Evolutionary conservation across 2,797 vertebrate species (phyloP).

Genomic region (Onychomys arenicola): DNA sequence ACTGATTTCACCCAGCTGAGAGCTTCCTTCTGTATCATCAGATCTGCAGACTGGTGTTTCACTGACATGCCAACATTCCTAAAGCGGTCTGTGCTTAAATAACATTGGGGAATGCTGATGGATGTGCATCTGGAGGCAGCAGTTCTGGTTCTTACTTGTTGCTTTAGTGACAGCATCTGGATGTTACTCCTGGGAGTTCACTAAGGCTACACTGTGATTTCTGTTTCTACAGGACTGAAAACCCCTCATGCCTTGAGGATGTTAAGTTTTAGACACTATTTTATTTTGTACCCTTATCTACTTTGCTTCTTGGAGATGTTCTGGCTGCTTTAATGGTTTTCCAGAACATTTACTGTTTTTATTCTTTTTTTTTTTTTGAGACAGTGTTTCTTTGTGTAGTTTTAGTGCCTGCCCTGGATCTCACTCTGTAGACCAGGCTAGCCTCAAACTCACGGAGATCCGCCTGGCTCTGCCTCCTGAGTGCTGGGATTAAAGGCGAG

Average conservation of each 20-base stretch:
- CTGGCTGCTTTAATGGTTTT: neutral
- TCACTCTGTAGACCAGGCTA: no score
- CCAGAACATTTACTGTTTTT: neutral
- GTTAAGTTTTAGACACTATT: neutral
- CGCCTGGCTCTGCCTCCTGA: no score
- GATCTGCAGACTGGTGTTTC: neutral
- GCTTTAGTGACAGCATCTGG: neutral
- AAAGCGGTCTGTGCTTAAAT: neutral
- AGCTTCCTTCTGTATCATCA: neutral
- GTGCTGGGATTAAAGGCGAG: no score
- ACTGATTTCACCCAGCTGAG: neutral
- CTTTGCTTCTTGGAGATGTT: slow-evolving; percentile 35
- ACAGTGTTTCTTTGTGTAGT: no score
- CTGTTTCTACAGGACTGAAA: neutral
- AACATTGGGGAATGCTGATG: neutral
- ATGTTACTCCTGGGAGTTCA: slow-evolving; percentile 26
- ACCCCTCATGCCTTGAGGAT: neutral
- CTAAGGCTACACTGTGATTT: slow-evolving; percentile 41
- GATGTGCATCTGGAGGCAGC: slow-evolving; percentile 62
- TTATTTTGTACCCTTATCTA: neutral
- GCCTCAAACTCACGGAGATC: no score
- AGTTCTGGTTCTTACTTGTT: neutral
- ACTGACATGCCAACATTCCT: neutral
- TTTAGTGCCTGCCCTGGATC: no score
- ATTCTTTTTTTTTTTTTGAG: neutral